A percentile compares a stretch with the other conserved stretches of the same genome.
phyloP scores from a whole-genome alignment of 2,888 invertebrate genomes.

The Drosophila quasianomalipes region DNA sequence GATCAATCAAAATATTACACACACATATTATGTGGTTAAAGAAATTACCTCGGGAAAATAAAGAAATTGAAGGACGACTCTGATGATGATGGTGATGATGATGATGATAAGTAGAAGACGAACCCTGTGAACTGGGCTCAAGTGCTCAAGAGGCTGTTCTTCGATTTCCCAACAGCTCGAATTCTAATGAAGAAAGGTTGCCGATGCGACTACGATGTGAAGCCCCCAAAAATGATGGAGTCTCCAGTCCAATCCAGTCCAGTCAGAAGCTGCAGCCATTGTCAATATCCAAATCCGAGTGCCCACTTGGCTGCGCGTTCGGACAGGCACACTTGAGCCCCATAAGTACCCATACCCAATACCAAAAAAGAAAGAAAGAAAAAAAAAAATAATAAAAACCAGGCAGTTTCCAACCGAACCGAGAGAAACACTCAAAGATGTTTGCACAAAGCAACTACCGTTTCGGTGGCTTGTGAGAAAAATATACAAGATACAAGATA shows the following conservation, averaged over 20 bases:
- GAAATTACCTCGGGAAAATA: constrained; percentile 44
- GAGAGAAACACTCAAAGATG: constrained; percentile 61
- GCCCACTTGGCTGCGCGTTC: constrained; percentile 73
- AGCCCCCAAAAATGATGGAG: constrained; percentile 26
- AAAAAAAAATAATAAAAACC: neutral
- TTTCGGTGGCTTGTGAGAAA: constrained; percentile 80
- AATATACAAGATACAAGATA: constrained; percentile 59
- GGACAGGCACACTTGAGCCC: constrained; percentile 71
- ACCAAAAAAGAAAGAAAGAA: constrained; percentile 11
- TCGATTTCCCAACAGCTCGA: constrained; percentile 56
- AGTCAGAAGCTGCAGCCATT: constrained; percentile 64
- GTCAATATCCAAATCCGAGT: constrained; percentile 76
- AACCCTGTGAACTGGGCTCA: constrained; percentile 50
- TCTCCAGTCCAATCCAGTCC: constrained; percentile 4
- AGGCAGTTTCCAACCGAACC: constrained; percentile 16
- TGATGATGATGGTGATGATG: neutral
- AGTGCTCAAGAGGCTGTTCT: constrained; percentile 58
- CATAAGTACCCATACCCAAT: constrained; percentile 70
- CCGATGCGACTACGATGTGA: constrained; percentile 19
- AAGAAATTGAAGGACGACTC: constrained; percentile 37
- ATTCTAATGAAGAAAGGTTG: constrained; percentile 74
- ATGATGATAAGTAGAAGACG: neutral
- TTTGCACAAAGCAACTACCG: constrained; percentile 80
- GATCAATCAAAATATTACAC: constrained; percentile 82
- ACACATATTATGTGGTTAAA: constrained; percentile 35